phyloP scores from a whole-genome alignment of 2,888 invertebrate species.

The Sesia bembeciformis region DNA sequence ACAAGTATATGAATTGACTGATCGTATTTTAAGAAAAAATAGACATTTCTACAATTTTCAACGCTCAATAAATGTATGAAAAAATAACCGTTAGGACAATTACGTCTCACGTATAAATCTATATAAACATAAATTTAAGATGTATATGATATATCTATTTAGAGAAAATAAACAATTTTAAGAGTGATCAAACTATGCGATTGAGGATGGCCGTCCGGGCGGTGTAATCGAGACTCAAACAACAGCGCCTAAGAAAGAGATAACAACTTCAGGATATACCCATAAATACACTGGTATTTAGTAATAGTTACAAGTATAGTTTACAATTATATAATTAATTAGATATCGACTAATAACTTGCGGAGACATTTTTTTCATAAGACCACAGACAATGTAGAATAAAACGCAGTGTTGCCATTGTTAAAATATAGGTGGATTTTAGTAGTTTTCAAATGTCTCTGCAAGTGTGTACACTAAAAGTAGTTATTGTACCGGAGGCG shows the following conservation, averaged over 20 bases:
- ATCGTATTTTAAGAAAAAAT: slow-evolving; percentile 8
- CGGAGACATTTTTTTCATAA: slow-evolving; percentile 28
- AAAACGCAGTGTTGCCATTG: slow-evolving; percentile 6
- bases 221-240: slow-evolving; percentile 45
- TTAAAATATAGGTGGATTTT: slow-evolving; percentile 13
- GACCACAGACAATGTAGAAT: not conserved
- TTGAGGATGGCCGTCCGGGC: slow-evolving; percentile 25
- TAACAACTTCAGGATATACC: slow-evolving; percentile 68
- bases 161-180: not conserved
- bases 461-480: slow-evolving; percentile 33
- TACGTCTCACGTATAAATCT: slow-evolving; percentile 5
- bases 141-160: not conserved
- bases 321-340: slow-evolving; percentile 42
- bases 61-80: slow-evolving; percentile 19
- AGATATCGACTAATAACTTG: slow-evolving; percentile 40
- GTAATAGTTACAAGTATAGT: slow-evolving; percentile 43
- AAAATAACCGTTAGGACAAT: slow-evolving; percentile 11
- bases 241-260: slow-evolving; percentile 74
- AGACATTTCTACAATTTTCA: slow-evolving; percentile 15
- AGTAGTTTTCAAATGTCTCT: slow-evolving; percentile 27
- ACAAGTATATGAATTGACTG: slow-evolving; percentile 5
- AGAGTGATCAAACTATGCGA: not conserved
- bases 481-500: slow-evolving; percentile 55
- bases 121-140: not conserved
- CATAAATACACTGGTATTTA: slow-evolving; percentile 54